Conservation (phyloP, 2,888 invertebrate species). For the Perdita meconis region DNA sequence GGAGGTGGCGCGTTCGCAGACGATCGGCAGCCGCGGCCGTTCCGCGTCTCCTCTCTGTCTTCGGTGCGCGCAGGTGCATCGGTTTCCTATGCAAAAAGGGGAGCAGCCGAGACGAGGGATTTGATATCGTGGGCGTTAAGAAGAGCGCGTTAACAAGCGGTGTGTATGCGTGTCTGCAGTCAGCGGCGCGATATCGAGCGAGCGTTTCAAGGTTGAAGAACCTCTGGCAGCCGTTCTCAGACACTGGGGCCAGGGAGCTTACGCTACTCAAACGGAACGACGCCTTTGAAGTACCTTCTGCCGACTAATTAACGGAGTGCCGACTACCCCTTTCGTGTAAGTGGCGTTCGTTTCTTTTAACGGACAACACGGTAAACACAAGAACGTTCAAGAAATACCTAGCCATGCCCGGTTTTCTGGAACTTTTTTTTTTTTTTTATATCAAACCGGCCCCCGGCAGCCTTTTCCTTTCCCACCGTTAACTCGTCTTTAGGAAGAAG, state of each 20-base stretch:
- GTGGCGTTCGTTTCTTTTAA: constrained; percentile 1
- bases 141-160: constrained; percentile 47
- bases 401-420: background rate
- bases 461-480: background rate
- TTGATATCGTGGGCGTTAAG: constrained; percentile 30
- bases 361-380: background rate
- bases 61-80: background rate
- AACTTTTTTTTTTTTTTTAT: too few relatives aligned
- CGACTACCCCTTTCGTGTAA: constrained; percentile 20
- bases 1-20: background rate
- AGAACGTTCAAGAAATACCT: background rate
- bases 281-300: constrained; percentile 53
- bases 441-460: background rate
- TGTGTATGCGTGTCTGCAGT: constrained; percentile 28
- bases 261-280: constrained; percentile 53
- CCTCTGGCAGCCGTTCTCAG: constrained; percentile 10
- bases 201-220: constrained; percentile 28
- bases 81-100: constrained; percentile 2
- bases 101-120: constrained; percentile 4
- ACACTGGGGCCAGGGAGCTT: constrained; percentile 29
- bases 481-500: background rate
- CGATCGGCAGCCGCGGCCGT: background rate
- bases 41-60: background rate
- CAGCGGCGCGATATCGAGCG: constrained; percentile 49
- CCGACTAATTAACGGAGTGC: constrained; percentile 51